Percentiles rank a stretch among this genome's conserved stretches.
These are phyloP conservation scores for Echinops telfairi DNA, from an alignment of 2,113 vertebrate genomes.

Conservation along the genomic window DNA sequence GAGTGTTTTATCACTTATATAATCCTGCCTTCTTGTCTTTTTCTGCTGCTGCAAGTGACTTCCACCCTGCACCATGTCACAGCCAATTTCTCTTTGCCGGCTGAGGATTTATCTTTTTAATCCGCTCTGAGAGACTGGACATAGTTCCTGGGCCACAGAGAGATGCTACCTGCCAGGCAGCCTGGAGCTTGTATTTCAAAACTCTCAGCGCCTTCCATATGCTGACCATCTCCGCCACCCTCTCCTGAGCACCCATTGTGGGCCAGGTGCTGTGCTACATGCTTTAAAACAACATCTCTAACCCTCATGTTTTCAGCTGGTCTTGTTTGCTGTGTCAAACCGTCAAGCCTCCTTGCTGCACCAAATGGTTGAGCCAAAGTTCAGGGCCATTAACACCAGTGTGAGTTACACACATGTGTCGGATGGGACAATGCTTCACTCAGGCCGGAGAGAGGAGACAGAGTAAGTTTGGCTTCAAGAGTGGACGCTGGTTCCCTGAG, in stretches of 20 bases:
- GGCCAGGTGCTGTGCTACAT: background rate
- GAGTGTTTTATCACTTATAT: background rate
- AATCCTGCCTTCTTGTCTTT: background rate
- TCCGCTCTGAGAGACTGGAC: background rate
- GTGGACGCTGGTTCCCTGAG: background rate
- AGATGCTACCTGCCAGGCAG: background rate
- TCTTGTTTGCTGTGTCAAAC: background rate
- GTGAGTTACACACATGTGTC: background rate
- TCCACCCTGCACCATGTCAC: accelerated
- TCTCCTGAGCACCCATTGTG: background rate
- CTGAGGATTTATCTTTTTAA: slow-evolving; percentile 6
- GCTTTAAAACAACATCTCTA: background rate
- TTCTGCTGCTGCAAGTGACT: background rate
- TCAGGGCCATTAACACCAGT: background rate
- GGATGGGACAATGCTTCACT: background rate
- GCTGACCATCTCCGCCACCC: background rate
- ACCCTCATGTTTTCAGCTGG: background rate
- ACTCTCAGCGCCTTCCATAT: background rate
- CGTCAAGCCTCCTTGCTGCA: background rate
- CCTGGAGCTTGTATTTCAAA: background rate
- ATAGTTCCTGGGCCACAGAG: background rate
- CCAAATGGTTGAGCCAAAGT: background rate
- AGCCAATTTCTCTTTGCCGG: slow-evolving; percentile 24
- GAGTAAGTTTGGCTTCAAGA: background rate
- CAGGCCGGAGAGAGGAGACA: background rate